Evolutionary conservation across 2,113 vertebrate species (phyloP), one percentile per base, ranked within the genome.

Genomic region (Chlorocebus sabaeus): DNA sequence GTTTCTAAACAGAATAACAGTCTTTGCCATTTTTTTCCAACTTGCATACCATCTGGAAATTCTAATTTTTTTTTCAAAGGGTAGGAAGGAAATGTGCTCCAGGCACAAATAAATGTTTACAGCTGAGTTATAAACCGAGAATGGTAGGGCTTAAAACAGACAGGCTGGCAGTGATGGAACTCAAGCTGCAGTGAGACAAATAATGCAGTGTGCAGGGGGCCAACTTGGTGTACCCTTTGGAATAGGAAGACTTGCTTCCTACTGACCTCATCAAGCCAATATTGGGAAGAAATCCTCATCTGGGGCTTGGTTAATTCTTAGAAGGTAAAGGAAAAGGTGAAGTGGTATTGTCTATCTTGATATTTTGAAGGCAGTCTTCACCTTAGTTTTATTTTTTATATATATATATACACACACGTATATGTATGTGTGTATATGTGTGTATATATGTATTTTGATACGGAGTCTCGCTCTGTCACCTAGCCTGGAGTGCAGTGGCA

Each of bases 31-130:
- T 98, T 98, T 97, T 97, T 97, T 76, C 98, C 97, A 98, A 98
- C 97, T 98, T 98, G 98, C 97, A 97, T 96, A 98, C 87, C 97
- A 96, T 95, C 97, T 95, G 97, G 98, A 98, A 98, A 98, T 96
- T 84, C 95, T 79, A 95, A 97, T 97, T 84, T 97, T 98, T 97
- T 96, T 93, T 95, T 45, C 97, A 97, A 96, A 98, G 97, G 64
- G 96, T 93, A 97, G 97, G 93, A 97, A 98, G 96, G 8, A 98
- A 97, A 97, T 97, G 94, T 97, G 97, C 96, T 98, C 94, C 91
- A 96, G 97, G 97, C 98, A 97, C 90, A 98, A 98, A 98, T 98
- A 98, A 98, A 98, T 98, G 98, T 98, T 98, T 98, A 98, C 84
- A 98, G 95, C 97, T 97, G 86, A 96, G 97, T 92, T 89, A 98